Conservation (phyloP, 2,797 vertebrate species). For the Sorex maritimensis region DNA sequence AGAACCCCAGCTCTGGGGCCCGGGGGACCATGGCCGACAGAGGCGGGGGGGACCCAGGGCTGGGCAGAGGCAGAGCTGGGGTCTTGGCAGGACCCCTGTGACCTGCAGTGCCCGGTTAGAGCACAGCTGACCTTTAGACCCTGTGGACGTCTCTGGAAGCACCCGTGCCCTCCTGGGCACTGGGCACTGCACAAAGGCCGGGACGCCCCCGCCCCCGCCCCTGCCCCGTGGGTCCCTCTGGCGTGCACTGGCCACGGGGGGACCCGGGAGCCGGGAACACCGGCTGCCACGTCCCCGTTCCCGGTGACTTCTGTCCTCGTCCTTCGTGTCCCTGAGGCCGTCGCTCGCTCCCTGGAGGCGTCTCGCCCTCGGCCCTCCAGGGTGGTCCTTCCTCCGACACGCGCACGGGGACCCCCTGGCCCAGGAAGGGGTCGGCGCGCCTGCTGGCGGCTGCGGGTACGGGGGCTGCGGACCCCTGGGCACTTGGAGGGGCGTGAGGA, state of each 20-base stretch:
- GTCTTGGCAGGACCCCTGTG: neutral
- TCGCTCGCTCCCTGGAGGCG: too few relatives aligned
- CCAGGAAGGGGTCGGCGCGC: neutral
- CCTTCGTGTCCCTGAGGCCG: too few relatives aligned
- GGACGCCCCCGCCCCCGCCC: neutral
- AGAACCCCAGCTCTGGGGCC: too few relatives aligned
- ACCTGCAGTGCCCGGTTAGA: too few relatives aligned
- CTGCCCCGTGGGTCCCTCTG: neutral
- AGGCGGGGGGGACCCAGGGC: too few relatives aligned
- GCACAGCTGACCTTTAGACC: neutral
- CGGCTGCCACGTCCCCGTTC: too few relatives aligned
- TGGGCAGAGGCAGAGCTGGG: neutral
- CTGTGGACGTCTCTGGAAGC: neutral
- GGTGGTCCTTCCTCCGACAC: neutral
- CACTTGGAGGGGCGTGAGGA: conserved; percentile 50
- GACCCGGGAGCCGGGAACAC: too few relatives aligned
- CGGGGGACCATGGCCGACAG: too few relatives aligned
- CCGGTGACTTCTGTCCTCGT: neutral
- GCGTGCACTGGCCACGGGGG: too few relatives aligned
- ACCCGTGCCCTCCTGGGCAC: neutral
- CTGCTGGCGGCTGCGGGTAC: conserved; percentile 31
- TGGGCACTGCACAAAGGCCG: neutral
- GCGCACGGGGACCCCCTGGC: too few relatives aligned
- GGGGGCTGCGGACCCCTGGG: conserved; percentile 65
- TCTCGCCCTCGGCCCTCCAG: neutral